A percentile compares a stretch with the other conserved stretches of the same genome.
These are phyloP conservation scores for Gymnodraco acuticeps DNA, from an alignment of 2,797 vertebrate species.

Conservation along the genomic window DNA sequence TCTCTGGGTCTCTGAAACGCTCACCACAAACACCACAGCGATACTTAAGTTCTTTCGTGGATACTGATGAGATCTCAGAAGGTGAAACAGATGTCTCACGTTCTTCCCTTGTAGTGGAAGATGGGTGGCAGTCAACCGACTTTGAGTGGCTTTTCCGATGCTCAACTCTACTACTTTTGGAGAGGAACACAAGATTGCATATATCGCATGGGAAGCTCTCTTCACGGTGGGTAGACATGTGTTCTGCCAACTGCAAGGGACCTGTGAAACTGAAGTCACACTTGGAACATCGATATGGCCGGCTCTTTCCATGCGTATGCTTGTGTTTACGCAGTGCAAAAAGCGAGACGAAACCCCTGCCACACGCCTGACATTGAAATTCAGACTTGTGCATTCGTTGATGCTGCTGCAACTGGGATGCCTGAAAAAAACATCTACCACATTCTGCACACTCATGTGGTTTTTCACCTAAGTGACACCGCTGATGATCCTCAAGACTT, in stretches of 20 bases:
- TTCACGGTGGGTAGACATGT: conserved; percentile 84
- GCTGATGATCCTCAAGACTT: conserved; percentile 87
- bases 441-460: conserved; percentile 87
- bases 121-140: conserved; percentile 35
- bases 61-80: conserved; percentile 27
- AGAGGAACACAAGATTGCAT: conserved; percentile 82
- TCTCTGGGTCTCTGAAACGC: conserved; percentile 80
- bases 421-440: conserved; percentile 86
- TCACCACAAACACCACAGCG: conserved; percentile 81
- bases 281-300: conserved; percentile 82
- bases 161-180: conserved; percentile 84
- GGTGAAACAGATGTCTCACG: conserved; percentile 20
- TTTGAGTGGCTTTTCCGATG: conserved; percentile 83
- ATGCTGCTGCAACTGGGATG: conserved; percentile 85
- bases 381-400: conserved; percentile 87
- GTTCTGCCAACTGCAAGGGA: conserved; percentile 80
- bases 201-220: conserved; percentile 89
- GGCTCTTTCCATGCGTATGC: conserved; percentile 81
- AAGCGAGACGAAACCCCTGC: conserved; percentile 84
- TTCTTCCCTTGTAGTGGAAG: conserved; percentile 51
- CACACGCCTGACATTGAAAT: conserved; percentile 86
- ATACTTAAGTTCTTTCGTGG: conserved; percentile 74
- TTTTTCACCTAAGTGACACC: conserved; percentile 87
- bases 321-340: conserved; percentile 87
- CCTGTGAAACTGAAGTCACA: conserved; percentile 83